These are phyloP conservation scores for Stenodera caucasica DNA, from an alignment of 2,888 invertebrate genomes.

Conservation along the genomic window DNA sequence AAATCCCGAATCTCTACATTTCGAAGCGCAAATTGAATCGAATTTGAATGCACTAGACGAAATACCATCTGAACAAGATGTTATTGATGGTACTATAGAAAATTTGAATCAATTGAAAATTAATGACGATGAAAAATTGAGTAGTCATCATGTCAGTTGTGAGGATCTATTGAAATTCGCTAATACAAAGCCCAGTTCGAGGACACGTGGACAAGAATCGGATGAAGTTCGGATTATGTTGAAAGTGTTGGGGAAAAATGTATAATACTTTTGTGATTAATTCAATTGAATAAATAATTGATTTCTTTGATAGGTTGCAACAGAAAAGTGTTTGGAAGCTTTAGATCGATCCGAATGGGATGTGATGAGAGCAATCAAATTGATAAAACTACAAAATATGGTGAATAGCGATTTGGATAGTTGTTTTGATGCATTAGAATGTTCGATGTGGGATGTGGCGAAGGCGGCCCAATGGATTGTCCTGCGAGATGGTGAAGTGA, in stretches of 20 bases:
- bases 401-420: constrained; percentile 48
- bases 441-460: constrained; percentile 67
- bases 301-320: constrained; percentile 59
- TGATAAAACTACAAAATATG: constrained; percentile 66
- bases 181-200: constrained; percentile 78
- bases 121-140: constrained; percentile 36
- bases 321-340: constrained; percentile 77
- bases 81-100: constrained; percentile 37
- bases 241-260: constrained; percentile 79
- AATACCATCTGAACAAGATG: constrained; percentile 53
- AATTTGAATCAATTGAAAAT: constrained; percentile 29
- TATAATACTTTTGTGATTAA: constrained; percentile 41
- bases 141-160: constrained; percentile 83
- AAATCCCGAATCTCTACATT: constrained; percentile 56
- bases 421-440: constrained; percentile 62
- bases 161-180: constrained; percentile 90
- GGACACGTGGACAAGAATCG: constrained; percentile 81
- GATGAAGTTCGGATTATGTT: constrained; percentile 92
- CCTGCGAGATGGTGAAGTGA: constrained; percentile 52
- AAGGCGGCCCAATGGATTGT: constrained; percentile 67
- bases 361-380: constrained; percentile 85
- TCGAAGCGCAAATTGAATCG: constrained; percentile 65
- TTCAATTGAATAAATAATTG: constrained; percentile 11
- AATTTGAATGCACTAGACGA: constrained; percentile 65
- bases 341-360: constrained; percentile 87